Percentiles rank a stretch among this genome's conserved stretches.
Evolutionary conservation across 2,113 vertebrate genomes (phyloP).

Genomic region (Rhinopomastus cyanomelas): DNA sequence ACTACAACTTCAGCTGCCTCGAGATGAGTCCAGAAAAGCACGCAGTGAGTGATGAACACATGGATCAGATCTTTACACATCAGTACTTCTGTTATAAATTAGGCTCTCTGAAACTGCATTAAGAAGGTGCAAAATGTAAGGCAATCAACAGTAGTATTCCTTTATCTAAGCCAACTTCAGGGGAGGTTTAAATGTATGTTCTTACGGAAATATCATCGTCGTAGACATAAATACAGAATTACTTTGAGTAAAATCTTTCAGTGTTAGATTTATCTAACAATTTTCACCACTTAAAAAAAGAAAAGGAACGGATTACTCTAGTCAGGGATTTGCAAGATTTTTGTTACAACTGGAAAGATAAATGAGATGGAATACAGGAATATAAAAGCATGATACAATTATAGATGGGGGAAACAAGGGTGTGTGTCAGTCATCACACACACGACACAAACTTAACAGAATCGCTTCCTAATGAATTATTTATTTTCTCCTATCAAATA

Average conservation of each 20-base stretch:
- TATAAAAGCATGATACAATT: background rate
- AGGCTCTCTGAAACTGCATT: background rate
- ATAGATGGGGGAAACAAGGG: background rate
- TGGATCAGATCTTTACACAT: background rate
- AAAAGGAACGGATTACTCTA: background rate
- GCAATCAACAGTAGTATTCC: background rate
- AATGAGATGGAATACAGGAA: background rate
- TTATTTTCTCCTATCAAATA: background rate
- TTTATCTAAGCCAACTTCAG: background rate
- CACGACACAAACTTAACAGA: background rate
- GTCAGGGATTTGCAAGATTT: background rate
- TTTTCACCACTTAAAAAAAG: background rate
- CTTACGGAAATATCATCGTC: background rate
- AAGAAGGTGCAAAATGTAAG: background rate
- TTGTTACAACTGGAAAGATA: background rate
- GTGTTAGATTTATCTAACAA: background rate
- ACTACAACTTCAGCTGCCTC: too few relatives aligned
- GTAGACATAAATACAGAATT: background rate
- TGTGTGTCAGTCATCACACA: rapidly evolving
- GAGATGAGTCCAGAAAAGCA: background rate
- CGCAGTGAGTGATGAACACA: rapidly evolving
- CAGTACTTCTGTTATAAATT: background rate
- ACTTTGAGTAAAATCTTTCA: background rate
- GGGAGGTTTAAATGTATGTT: background rate
- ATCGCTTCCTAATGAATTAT: background rate